Base-by-base conservation (phyloP, 2,888 invertebrate genomes). In the Temnothorax ravouxi region DNA sequence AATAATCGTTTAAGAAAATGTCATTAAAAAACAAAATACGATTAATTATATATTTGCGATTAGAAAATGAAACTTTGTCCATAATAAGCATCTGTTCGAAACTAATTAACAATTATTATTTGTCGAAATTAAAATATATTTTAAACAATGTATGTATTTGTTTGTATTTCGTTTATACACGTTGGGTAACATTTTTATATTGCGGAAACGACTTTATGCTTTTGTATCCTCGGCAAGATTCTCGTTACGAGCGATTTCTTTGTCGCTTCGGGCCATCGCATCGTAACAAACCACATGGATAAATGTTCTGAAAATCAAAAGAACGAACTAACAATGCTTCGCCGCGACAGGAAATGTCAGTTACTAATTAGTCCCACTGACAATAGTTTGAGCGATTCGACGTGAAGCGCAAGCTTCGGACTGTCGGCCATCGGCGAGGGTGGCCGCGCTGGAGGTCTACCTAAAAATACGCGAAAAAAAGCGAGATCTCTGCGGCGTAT, bases 401-500 rank as follows among this genome's bases (percentile, higher is more conserved):
- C 79, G 41, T 44, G 76, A 82, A 69, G 21, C 64, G 50, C 29
- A 15, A 83, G 64, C 71, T 84, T 87, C 81, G 83, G 54, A 59
- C 69, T 47, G 81, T 59, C 80, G 75, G 72, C 88, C 76, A 89
- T 88, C 82, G 80, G 38, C 71, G 82, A 85, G 84, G 76, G 79
- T 71, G 77, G 81, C 59, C 75, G 54, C 77, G 62, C 67, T 50
- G 77, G 66, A 74, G 87, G 83, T 87, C 84, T 56, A 29, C 75
- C 71, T 66, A 59, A 76, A 87, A 84, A 75, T 83, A 87, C 80
- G 85, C 66, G 87, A 71, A 85, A 87, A 87, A 83, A 76, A 54
- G 54, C 50, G 50, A 71, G 66, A 72, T 64, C 64, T 72, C 56
- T 21, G 79, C 74, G 38, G 59, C 80, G 41, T 41, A 38, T 56